phyloP scores from a whole-genome alignment of 2,888 invertebrate genomes.

The Eledona agricola region DNA sequence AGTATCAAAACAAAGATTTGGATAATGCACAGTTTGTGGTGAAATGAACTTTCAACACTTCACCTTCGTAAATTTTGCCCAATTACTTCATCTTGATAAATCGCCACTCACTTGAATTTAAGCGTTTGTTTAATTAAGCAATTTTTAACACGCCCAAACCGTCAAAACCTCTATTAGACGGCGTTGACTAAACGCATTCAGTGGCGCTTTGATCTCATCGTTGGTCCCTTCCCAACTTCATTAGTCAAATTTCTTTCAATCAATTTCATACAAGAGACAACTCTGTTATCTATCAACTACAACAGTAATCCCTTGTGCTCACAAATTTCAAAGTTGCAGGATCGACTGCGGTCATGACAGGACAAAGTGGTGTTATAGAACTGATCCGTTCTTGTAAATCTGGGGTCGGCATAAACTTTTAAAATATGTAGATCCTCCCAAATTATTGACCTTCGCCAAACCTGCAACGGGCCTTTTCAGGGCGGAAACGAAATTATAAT shows the following conservation, averaged over 20 bases:
- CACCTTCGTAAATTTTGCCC: conserved; percentile 3
- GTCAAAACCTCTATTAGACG: background rate
- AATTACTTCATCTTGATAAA: conserved; percentile 13
- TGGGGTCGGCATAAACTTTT: too few species aligned
- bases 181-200: too few species aligned
- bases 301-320: conserved; percentile 1
- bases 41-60: conserved; percentile 2
- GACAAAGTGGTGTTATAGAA: conserved; percentile 2
- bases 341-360: too few species aligned
- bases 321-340: background rate
- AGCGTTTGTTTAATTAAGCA: background rate
- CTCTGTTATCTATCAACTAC: background rate
- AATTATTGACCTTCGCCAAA: too few species aligned
- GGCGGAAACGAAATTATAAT: conserved; percentile 24
- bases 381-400: background rate
- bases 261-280: background rate
- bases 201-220: conserved; percentile 18
- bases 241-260: background rate
- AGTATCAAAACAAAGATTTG: too few species aligned
- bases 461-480: conserved; percentile 1
- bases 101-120: conserved; percentile 1
- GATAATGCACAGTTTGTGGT: too few species aligned
- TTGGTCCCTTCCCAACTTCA: background rate
- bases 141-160: conserved; percentile 9
- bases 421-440: too few species aligned